Conservation (phyloP, 2,113 vertebrate genomes). For the Eptesicus fuscus region DNA sequence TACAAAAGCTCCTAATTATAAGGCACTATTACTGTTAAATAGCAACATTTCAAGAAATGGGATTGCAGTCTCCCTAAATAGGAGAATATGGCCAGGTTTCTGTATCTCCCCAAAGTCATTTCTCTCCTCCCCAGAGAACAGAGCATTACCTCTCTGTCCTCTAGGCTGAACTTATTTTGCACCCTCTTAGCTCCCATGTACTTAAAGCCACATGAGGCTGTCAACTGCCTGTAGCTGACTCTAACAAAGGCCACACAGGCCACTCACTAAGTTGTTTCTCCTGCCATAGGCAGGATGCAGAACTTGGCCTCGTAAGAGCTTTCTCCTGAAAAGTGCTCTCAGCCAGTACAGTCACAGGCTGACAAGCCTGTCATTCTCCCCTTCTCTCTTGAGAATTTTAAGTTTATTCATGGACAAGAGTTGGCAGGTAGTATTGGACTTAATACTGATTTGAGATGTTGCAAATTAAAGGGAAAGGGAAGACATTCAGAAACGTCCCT, state of each 20-base stretch:
- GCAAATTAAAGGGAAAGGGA: conserved; percentile 55
- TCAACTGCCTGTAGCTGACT: conserved; percentile 55
- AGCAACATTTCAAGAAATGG: neutral
- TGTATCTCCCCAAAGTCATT: neutral
- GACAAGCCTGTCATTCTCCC: conserved; percentile 25
- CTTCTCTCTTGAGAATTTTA: conserved; percentile 47
- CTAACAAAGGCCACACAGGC: conserved; percentile 56
- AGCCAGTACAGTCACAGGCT: neutral
- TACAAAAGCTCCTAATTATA: conserved; percentile 14
- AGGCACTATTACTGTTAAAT: neutral
- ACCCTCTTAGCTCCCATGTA: conserved; percentile 23
- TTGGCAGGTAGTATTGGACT: conserved; percentile 39
- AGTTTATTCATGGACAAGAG: conserved; percentile 47
- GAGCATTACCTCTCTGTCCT: conserved; percentile 4
- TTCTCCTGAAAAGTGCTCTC: conserved; percentile 27
- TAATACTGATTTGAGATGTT: conserved; percentile 38
- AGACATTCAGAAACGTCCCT: conserved; percentile 48
- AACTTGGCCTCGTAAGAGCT: conserved; percentile 22
- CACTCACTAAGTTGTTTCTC: conserved; percentile 7
- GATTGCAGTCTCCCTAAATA: neutral
- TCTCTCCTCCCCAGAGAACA: neutral
- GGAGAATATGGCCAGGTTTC: conserved; percentile 13
- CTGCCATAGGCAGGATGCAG: conserved; percentile 10
- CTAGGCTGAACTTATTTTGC: conserved; percentile 34
- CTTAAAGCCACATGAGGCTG: conserved; percentile 56